Evolutionary conservation across 2,797 vertebrate species (phyloP), one percentile per base, ranked within the genome.

Genomic region (Anguilla obscura): DNA sequence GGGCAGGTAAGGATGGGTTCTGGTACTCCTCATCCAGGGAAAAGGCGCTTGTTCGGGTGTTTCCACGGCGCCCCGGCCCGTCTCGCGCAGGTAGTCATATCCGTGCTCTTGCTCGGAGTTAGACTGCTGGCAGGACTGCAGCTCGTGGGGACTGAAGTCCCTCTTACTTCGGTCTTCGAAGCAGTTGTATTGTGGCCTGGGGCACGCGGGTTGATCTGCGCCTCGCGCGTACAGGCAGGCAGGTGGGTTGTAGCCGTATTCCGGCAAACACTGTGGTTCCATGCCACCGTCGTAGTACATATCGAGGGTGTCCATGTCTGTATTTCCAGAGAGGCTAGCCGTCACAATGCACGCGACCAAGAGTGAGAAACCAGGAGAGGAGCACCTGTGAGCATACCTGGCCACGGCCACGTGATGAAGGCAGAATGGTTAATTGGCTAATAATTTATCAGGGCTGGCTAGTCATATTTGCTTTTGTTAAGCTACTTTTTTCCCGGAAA

Each of bases 1-100:
- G 16, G 86, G 18, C 27, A 86, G 89, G 69, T 87, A 92, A 2
- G 88, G 54, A 30, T 92, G 91, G 10, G 91, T 85, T 85, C 92
- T 92, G 12, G 92, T 90, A 48, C 90, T 90, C 86, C 89, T 92
- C 93, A 93, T 93, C 92, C 93, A 93, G 0, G 90, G 86, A 87
- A 91, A 93, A 10, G 86, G 85, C 30, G 88, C 87, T 18, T 87
- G 89, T 1, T 36, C 89, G 0, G 52, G 79, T 9, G 45, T 45
- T 21, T 89, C 84, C 56, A 71, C 85, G 8, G 8, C n/a, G 5
- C 45, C 85, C 27, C 40, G 82, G 18, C 36, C 60, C 24, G 7
- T 88, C 0, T 76, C 50, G n/a, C 88, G 30, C 24, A 87, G 82
- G 87, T 87, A 89, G 6, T 83, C 86, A n/a, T 86, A 84, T 50